Base-by-base conservation (phyloP, 2,797 vertebrate species). In the Parauchenoglanis ngamensis region DNA sequence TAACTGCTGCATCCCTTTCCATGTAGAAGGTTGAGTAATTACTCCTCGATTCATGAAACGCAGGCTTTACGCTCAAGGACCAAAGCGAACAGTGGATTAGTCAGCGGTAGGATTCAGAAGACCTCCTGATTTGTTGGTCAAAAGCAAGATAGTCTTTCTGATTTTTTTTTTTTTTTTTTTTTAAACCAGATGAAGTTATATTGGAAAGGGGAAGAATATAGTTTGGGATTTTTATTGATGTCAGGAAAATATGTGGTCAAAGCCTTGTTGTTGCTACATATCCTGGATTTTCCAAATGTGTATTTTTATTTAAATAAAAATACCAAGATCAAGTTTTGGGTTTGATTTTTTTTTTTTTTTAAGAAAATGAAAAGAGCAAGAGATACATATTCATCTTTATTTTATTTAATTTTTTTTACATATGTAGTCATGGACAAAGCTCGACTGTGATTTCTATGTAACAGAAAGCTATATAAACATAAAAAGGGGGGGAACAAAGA, bases 371-470 rank as follows among this genome's bases (percentile, higher is more conserved):
- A 80, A 44, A 5, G 25, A 76, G 79, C 35, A 89, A 94, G 91
- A 93, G 94, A 93, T 95, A 91, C 94, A 94, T 92, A 94, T 94
- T 94, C 93, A 94, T 95, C 94, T 97, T 97, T 96, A 97, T 97
- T 97, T 94, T 96, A 96, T 46, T 73, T 75, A n/a, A 1, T 79
- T 57, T 25, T 61, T 81, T 82, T 67, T 96, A 95, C 92, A 91
- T 93, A 94, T 94, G 94, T 95, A 95, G 95, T 95, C 94, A 95
- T 91, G 92, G 94, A 94, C 93, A 92, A 92, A 94, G 88, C 92
- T 94, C 94, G 94, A 95, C 94, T 94, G 92, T 89, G 94, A 87
- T 93, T 94, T 95, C 94, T 96, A 94, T 86, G 87, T 91, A 91
- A 90, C 80, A 91, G 91, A 96, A 93, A 80, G 90, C 90, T 84